Evolutionary conservation across 2,113 vertebrate species (phyloP).

Genomic region (Dasyprocta punctata): DNA sequence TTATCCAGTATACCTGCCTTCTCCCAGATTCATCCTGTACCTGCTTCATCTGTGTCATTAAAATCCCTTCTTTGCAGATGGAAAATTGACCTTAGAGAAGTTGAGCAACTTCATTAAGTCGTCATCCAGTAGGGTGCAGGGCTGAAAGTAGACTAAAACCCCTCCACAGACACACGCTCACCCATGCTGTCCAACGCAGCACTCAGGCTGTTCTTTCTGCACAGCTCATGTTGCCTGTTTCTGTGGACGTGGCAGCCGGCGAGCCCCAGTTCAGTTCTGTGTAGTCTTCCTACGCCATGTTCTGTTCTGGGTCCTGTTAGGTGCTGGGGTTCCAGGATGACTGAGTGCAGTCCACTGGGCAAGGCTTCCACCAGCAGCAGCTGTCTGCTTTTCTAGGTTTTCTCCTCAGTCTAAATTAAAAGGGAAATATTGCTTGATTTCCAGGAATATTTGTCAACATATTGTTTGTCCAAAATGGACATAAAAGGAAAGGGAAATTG

Average conservation of each 20-base stretch:
- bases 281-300: rapidly evolving
- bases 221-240: neutral
- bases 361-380: neutral
- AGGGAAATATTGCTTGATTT: neutral
- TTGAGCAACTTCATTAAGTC: neutral
- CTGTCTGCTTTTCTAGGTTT: neutral
- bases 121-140: neutral
- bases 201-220: neutral
- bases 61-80: neutral
- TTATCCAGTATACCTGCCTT: rapidly evolving
- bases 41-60: rapidly evolving
- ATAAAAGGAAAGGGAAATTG: neutral
- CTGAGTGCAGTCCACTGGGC: neutral
- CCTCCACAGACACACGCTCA: rapidly evolving
- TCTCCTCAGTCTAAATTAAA: neutral
- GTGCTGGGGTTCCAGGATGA: too few species aligned
- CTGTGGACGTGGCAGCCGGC: neutral
- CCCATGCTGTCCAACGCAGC: neutral
- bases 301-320: rapidly evolving
- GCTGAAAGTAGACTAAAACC: neutral
- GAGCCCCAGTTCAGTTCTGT: rapidly evolving
- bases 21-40: too few species aligned
- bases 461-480: neutral
- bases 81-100: neutral
- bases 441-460: neutral